These are phyloP conservation scores for Pseudococcus jackbeardsleyi DNA, from an alignment of 2,888 invertebrate species.

Conservation along the genomic window DNA sequence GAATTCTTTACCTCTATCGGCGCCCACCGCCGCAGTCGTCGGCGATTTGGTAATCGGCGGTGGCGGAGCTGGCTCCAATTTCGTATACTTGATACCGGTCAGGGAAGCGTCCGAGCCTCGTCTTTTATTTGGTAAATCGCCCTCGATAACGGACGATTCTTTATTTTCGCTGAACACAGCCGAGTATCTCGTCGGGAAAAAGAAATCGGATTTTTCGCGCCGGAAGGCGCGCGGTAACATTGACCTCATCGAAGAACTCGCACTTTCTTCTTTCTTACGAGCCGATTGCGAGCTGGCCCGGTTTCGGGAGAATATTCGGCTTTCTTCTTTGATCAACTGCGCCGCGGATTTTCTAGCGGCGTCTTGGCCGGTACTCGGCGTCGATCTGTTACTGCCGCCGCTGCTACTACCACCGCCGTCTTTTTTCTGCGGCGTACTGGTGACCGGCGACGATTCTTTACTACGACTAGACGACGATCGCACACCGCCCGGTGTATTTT, in stretches of 20 bases:
- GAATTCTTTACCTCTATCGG: slow-evolving; percentile 70
- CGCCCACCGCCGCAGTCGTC: slow-evolving; percentile 72
- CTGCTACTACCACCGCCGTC: neutral
- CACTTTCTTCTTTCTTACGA: slow-evolving; percentile 27
- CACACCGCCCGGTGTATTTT: neutral
- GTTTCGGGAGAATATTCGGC: neutral
- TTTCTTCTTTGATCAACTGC: neutral
- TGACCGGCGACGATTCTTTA: neutral
- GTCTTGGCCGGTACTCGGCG: neutral
- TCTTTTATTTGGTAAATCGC: slow-evolving; percentile 65
- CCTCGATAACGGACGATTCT: slow-evolving; percentile 71
- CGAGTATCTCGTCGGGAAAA: slow-evolving; percentile 82
- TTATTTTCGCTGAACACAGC: slow-evolving; percentile 75
- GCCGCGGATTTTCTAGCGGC: neutral
- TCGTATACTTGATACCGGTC: slow-evolving; percentile 61
- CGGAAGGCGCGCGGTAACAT: slow-evolving; percentile 73
- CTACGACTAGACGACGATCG: neutral
- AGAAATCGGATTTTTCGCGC: slow-evolving; percentile 87
- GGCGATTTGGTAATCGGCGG: slow-evolving; percentile 73
- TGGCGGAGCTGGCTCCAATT: slow-evolving; percentile 72
- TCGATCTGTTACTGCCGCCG: neutral
- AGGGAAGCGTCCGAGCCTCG: slow-evolving; percentile 68
- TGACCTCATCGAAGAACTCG: neutral
- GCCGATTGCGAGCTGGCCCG: slow-evolving; percentile 9
- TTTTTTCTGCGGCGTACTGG: neutral